Evolutionary conservation across 2,797 vertebrate species (phyloP).

Genomic region (Aeoliscus strigatus): DNA sequence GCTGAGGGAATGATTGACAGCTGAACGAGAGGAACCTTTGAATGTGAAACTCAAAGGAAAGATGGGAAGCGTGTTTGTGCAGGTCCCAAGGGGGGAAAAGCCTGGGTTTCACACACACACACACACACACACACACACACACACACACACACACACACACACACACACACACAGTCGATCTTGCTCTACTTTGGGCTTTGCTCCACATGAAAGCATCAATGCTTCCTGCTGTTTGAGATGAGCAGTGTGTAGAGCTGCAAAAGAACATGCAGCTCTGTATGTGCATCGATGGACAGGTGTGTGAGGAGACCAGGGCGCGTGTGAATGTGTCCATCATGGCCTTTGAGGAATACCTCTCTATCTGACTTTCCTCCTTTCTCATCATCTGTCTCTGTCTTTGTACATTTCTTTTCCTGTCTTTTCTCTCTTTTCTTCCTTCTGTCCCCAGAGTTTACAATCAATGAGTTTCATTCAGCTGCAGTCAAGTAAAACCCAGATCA

Average conservation of each 20-base stretch:
- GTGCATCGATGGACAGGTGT: conserved; percentile 60
- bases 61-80: conserved; percentile 76
- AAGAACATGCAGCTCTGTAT: conserved; percentile 59
- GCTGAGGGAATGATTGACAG: conserved; percentile 74
- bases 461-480: too few species aligned
- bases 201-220: conserved; percentile 70
- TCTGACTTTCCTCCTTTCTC: too few species aligned
- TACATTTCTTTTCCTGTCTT: conserved; percentile 9
- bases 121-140: conserved; percentile 4
- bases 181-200: conserved; percentile 75
- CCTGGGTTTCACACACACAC: conserved; percentile 65
- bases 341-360: conserved; percentile 36
- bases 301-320: conserved; percentile 55
- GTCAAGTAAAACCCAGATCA: too few species aligned
- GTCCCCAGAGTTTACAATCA: conserved; percentile 1
- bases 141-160: conserved; percentile 20
- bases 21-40: conserved; percentile 76
- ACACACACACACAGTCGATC: conserved; percentile 31
- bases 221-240: conserved; percentile 69
- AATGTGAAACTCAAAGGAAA: conserved; percentile 77
- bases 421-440: conserved; percentile 3
- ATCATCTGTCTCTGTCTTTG: conserved; percentile 15
- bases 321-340: conserved; percentile 43
- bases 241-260: conserved; percentile 61
- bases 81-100: conserved; percentile 73